Evolutionary conservation across 2,888 invertebrate species (phyloP).

Genomic region (Phania funesta): DNA sequence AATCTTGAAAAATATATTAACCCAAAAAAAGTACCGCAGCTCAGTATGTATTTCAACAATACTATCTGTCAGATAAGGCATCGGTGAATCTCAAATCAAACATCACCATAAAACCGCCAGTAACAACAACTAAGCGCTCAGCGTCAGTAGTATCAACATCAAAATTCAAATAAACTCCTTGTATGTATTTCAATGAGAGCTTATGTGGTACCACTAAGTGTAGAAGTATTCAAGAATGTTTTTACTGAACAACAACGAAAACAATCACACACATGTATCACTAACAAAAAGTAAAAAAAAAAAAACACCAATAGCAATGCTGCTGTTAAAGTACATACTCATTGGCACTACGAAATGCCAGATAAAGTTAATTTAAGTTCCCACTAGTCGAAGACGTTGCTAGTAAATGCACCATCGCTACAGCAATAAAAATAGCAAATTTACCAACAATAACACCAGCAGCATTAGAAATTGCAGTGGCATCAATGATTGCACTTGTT

Average conservation of each 20-base stretch:
- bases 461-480: slow-evolving; percentile 52
- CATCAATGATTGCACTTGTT: slow-evolving; percentile 61
- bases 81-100: not conserved
- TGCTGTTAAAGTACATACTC: slow-evolving; percentile 38
- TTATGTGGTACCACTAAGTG: not conserved
- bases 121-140: not conserved
- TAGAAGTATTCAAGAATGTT: slow-evolving; percentile 26
- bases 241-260: slow-evolving; percentile 28
- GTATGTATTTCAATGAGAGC: slow-evolving; percentile 22
- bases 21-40: not conserved
- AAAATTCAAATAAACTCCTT: too few relatives aligned
- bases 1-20: not conserved
- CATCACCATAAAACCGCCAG: too few relatives aligned
- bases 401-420: slow-evolving; percentile 7
- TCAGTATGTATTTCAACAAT: too few relatives aligned
- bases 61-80: not conserved
- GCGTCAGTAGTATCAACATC: slow-evolving; percentile 13
- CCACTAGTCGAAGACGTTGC: slow-evolving; percentile 61
- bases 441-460: slow-evolving; percentile 20
- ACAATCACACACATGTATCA: not conserved
- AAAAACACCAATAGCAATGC: slow-evolving; percentile 10
- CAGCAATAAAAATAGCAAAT: slow-evolving; percentile 29
- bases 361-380: slow-evolving; percentile 66
- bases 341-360: slow-evolving; percentile 45
- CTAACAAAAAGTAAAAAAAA: not conserved